Percentiles rank a stretch among this genome's conserved stretches.
Conservation (phyloP, 2,888 invertebrate genomes). For the Meloe dianella region DNA sequence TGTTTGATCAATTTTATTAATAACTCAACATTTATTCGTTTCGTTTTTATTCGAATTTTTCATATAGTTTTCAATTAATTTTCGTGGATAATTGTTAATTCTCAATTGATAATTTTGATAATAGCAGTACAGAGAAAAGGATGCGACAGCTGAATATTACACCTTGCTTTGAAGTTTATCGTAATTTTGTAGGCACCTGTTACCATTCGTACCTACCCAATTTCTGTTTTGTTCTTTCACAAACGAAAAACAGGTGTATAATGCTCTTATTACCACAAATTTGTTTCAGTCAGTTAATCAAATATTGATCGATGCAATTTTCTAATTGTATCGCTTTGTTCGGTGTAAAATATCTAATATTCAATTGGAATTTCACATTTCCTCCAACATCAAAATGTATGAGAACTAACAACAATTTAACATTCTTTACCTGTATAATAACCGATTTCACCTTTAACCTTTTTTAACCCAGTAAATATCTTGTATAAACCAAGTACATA, state of each 20-base stretch:
- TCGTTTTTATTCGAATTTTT: not conserved
- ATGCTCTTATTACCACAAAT: too few species aligned
- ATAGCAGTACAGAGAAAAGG: not conserved
- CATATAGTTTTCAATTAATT: not conserved
- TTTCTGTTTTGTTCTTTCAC: constrained; percentile 17
- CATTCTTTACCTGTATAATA: not conserved
- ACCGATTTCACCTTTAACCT: constrained; percentile 3
- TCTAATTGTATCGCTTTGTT: too few species aligned
- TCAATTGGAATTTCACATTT: not conserved
- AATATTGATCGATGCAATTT: not conserved
- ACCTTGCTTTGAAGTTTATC: constrained; percentile 21
- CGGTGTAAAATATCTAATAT: too few species aligned
- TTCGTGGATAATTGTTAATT: not conserved
- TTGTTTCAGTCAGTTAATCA: too few species aligned
- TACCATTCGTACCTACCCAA: constrained; percentile 15
- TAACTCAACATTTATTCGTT: not conserved
- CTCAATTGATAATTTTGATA: not conserved
- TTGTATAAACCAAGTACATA: not conserved
- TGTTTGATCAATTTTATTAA: constrained; percentile 1
- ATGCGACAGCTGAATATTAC: constrained; percentile 25
- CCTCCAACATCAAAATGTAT: not conserved
- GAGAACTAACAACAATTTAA: not conserved
- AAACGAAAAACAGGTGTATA: constrained; percentile 21
- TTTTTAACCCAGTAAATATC: not conserved
- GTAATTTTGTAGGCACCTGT: constrained; percentile 26